Base-by-base conservation (phyloP, 2,888 invertebrate species). In the Agrochola lychnidis region DNA sequence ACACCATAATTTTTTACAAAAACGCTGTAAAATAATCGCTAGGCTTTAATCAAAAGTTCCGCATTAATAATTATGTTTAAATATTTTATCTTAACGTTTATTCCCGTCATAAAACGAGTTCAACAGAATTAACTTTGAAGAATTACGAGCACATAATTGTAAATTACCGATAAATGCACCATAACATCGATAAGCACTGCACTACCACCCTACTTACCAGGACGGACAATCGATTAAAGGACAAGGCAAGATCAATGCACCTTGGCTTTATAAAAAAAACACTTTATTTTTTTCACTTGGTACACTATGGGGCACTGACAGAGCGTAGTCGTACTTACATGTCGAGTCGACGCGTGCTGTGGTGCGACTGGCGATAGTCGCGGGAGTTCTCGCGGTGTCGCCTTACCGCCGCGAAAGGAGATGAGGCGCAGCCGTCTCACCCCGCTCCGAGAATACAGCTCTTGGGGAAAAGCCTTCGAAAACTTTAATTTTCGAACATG, bases 331-430 rank as follows among this genome's bases (percentile, higher is more conserved):
- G 90, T 96, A 96, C 96, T 96, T 96, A 96, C 96, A 96, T 96
- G 95, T 96, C 95, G 96, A 96, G 96, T 96, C 96, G 96, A 95
- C 96, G 96, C 96, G 95, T 91, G 96, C 96, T 96, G 96, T 96
- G 96, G 94, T 95, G 96, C 96, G 96, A 96, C 96, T 96, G 96
- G 94, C 95, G 92, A 83, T 88, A 89, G 88, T 84, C 91, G 92
- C 92, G 90, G 90, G 91, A 91, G 92, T 88, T 91, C 90, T 87
- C 84, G 76, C 92, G 95, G 96, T 96, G 96, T 97, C 97, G 96
- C 93, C 96, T 97, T 97, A 96, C 97, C 92, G 92, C 96, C 95
- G 94, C 94, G 94, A 93, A 96, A 95, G 96, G 96, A 95, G 96
- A 95, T 95, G 95, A 89, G 87, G 86, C 86, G 86, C 77, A 83